Evolutionary conservation across 2,113 vertebrate genomes (phyloP).

Genomic region (Phrynocephalus versicolor): DNA sequence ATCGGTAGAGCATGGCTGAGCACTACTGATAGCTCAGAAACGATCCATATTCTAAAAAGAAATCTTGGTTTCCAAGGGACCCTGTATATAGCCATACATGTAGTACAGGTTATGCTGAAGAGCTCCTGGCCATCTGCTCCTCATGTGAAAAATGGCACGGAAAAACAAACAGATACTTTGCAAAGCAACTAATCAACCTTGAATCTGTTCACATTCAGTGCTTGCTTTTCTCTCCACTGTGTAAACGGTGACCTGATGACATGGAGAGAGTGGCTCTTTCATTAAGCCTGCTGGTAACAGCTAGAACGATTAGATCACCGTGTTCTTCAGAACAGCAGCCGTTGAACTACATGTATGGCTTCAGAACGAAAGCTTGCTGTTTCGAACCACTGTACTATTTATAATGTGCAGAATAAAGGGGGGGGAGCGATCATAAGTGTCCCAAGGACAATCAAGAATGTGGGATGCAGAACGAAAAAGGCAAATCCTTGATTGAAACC

Average conservation of each 20-base stretch:
- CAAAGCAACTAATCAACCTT: neutral
- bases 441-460: neutral
- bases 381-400: neutral
- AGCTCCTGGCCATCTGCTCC: neutral
- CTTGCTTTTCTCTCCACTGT: neutral
- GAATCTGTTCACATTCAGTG: neutral
- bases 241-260: neutral
- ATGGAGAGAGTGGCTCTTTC: neutral
- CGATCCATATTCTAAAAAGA: constrained; percentile 4
- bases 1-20: neutral
- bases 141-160: constrained; percentile 14
- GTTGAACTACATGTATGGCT: no score
- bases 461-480: neutral
- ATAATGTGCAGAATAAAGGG: neutral
- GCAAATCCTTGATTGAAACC: neutral
- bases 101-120: neutral
- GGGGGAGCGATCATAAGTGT: neutral
- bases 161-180: constrained; percentile 31
- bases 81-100: neutral
- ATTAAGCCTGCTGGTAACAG: neutral
- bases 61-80: constrained; percentile 4
- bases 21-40: neutral
- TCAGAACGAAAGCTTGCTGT: neutral
- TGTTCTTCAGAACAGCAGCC: neutral
- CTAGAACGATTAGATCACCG: no score